These are phyloP conservation scores for Paramormyrops hopkinsi DNA, from an alignment of 2,797 vertebrate species.

Conservation along the genomic window DNA sequence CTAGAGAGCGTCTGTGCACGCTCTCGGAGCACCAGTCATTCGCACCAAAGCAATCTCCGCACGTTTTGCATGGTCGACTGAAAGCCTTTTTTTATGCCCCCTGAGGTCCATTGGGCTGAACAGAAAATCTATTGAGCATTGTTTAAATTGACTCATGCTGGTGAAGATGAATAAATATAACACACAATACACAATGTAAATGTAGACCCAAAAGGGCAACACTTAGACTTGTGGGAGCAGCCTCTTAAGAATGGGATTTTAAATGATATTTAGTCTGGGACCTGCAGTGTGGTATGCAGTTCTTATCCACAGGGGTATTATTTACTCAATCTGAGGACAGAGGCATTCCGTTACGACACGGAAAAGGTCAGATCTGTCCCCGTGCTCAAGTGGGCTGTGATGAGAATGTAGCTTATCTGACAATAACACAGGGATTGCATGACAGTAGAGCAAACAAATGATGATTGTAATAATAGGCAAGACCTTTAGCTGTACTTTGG, in stretches of 20 bases:
- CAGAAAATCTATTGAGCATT: constrained; percentile 2
- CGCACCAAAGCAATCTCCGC: constrained; percentile 23
- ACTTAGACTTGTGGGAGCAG: constrained; percentile 7
- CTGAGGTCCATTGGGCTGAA: constrained; percentile 23
- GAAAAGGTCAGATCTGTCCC: constrained; percentile 15
- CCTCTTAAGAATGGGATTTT: constrained; percentile 26
- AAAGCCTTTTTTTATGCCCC: constrained; percentile 18
- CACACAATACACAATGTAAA: constrained; percentile 20
- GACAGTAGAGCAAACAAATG: background rate
- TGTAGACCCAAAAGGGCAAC: constrained; percentile 21
- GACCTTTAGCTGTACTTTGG: constrained; percentile 19
- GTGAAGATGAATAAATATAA: constrained; percentile 28
- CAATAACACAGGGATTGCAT: background rate
- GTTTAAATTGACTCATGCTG: constrained; percentile 29
- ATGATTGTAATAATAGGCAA: background rate
- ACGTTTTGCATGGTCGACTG: constrained; percentile 13
- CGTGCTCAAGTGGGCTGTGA: background rate
- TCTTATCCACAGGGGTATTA: background rate
- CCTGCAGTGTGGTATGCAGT: background rate
- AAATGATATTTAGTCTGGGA: constrained; percentile 19
- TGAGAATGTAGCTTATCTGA: constrained; percentile 1
- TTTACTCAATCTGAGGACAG: constrained; percentile 8
- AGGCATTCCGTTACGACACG: background rate
- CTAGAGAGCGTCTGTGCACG: constrained; percentile 16
- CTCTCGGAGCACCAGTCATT: constrained; percentile 20